These are phyloP conservation scores for Lamprologus lemairii DNA, from an alignment of 2,113 vertebrate genomes.

Conservation along the genomic window DNA sequence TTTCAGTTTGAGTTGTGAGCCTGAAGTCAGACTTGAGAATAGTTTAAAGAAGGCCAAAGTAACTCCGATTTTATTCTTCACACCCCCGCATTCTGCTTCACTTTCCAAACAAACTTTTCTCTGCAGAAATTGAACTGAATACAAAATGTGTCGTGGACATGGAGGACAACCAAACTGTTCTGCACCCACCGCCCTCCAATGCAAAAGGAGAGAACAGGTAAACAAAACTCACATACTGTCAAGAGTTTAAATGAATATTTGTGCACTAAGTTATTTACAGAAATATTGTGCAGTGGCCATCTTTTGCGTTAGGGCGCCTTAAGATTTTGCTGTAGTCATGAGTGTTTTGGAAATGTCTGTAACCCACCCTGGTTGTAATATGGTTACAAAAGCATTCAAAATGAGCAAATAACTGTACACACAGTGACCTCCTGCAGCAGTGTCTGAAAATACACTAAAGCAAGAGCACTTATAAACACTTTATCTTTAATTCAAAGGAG, in stretches of 20 bases:
- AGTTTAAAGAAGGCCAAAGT: not conserved
- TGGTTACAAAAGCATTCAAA: not conserved
- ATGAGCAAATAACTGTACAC: not conserved
- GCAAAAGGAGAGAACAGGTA: conserved; percentile 86
- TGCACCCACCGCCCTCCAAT: conserved; percentile 86
- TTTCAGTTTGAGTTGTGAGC: not conserved
- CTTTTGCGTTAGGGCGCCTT: not conserved
- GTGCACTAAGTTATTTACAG: not conserved
- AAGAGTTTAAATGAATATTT: not conserved
- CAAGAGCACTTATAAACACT: not conserved
- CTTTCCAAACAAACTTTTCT: conserved; percentile 33
- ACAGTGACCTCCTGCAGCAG: not conserved
- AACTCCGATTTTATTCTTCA: not conserved
- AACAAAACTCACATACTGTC: conserved; percentile 9
- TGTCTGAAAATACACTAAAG: not conserved
- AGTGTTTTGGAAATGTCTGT: not conserved
- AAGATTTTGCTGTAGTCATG: not conserved
- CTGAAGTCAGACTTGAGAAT: not conserved
- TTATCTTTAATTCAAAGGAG: not conserved
- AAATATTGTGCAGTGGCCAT: not conserved
- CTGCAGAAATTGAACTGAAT: conserved; percentile 92
- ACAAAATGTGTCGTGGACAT: conserved; percentile 98
- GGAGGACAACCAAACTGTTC: conserved; percentile 95
- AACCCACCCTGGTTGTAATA: not conserved
- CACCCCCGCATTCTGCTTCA: conserved; percentile 11